These are phyloP conservation scores for Eulemur rubriventer DNA, from an alignment of 2,797 vertebrate species.

Conservation along the genomic window DNA sequence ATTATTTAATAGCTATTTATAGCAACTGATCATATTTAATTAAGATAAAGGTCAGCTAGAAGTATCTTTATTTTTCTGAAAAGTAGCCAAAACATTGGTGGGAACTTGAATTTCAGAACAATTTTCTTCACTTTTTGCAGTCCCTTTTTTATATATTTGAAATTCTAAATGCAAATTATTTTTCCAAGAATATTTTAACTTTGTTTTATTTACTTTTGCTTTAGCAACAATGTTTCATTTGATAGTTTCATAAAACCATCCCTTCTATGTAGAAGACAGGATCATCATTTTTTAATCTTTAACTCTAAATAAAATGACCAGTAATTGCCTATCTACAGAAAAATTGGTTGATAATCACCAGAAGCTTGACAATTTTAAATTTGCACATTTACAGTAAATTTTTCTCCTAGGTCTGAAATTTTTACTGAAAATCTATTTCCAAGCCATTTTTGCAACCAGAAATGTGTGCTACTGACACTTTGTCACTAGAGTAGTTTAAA, in stretches of 20 bases:
- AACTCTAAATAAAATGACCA: neutral
- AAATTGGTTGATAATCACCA: neutral
- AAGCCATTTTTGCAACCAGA: neutral
- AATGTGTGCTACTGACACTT: neutral
- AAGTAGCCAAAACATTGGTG: neutral
- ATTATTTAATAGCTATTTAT: neutral
- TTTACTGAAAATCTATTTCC: conserved; percentile 34
- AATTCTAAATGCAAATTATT: conserved; percentile 6
- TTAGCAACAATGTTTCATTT: neutral
- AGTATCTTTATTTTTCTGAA: conserved; percentile 6
- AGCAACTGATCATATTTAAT: neutral
- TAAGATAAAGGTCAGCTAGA: neutral
- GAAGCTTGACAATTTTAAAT: neutral
- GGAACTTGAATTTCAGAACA: neutral
- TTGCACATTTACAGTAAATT: neutral
- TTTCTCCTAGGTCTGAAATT: neutral
- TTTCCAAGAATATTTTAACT: neutral
- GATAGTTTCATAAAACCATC: neutral
- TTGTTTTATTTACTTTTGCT: neutral
- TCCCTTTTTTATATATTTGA: neutral
- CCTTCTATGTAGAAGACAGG: neutral
- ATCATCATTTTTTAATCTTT: neutral
- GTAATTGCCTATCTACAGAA: neutral
- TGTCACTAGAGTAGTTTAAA: conserved; percentile 9
- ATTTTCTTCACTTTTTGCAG: neutral